phyloP scores from a whole-genome alignment of 2,797 vertebrate genomes.

The Falco biarmicus region DNA sequence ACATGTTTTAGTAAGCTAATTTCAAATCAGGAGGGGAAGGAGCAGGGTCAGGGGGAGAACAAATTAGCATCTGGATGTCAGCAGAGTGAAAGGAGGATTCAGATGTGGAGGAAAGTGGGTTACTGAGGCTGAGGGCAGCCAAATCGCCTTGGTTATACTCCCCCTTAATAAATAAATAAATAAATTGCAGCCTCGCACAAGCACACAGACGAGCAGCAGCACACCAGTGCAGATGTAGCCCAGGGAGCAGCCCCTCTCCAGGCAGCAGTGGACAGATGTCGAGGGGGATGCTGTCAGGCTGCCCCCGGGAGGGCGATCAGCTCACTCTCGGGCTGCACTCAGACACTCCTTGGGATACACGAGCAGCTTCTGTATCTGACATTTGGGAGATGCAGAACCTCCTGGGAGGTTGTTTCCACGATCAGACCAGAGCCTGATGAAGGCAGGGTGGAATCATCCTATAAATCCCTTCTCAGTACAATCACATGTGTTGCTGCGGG shows the following conservation, averaged over 20 bases:
- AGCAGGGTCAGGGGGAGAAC: slow-evolving; percentile 50
- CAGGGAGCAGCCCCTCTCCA: not conserved
- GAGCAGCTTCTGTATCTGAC: not conserved
- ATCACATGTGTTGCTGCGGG: not conserved
- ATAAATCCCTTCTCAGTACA: not conserved
- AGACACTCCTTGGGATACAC: not conserved
- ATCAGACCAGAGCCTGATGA: not conserved
- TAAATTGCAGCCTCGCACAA: too few species aligned
- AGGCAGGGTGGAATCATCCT: not conserved
- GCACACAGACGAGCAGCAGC: not conserved
- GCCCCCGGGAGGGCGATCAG: accelerated
- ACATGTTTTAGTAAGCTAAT: slow-evolving; percentile 66
- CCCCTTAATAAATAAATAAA: not conserved
- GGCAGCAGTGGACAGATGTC: not conserved
- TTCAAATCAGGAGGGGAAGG: slow-evolving; percentile 33
- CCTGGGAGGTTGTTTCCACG: not conserved
- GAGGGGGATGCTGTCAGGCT: not conserved
- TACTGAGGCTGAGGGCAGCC: not conserved
- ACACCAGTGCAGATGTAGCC: accelerated
- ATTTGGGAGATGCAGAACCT: not conserved
- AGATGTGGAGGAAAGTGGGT: not conserved
- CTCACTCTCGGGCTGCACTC: not conserved
- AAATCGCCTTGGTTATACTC: not conserved
- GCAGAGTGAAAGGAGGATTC: slow-evolving; percentile 3
- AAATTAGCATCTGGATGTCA: slow-evolving; percentile 47